Percentiles rank a stretch among this genome's conserved stretches.
Evolutionary conservation across 2,113 vertebrate genomes (phyloP).

Genomic region (human (Homo sapiens)): GRCh38 chr1:84099001-84099500

Average conservation of each 20-base stretch:
- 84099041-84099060: background rate
- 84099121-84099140: background rate
- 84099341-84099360: background rate
- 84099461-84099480: background rate
- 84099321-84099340: background rate
- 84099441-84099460: background rate
- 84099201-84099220: background rate
- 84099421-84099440: conserved; percentile 8
- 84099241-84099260: background rate
- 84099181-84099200: background rate
- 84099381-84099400: background rate
- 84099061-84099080: background rate
- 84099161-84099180: background rate
- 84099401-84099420: background rate
- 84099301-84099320: background rate
- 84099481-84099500: conserved; percentile 14
- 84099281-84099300: background rate
- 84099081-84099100: background rate
- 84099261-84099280: background rate
- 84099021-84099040: background rate
- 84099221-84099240: background rate
- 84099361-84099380: background rate
- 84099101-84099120: background rate
- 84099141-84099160: background rate
- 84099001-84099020: background rate